A percentile compares a stretch with the other conserved stretches of the same genome.
Conservation (phyloP, 1,140 invertebrate species). For the Parasteatoda tepidariorum region DNA sequence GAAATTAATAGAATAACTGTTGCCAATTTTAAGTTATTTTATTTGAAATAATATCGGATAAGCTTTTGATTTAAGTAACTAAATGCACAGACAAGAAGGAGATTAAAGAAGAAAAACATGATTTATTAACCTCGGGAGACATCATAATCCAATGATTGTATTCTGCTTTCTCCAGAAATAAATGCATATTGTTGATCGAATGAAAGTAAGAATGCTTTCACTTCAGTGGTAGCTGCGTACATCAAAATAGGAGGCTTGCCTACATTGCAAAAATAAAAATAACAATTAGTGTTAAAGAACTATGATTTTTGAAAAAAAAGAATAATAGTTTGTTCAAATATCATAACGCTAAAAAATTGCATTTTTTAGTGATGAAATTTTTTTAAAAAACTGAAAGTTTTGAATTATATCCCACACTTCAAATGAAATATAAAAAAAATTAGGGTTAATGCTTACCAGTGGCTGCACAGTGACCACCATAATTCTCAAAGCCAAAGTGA, state of each 20-base stretch:
- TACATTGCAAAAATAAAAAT: conserved; percentile 20
- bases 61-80: no score
- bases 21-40: no score
- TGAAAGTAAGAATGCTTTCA: conserved; percentile 76
- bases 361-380: no score
- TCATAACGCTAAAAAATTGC: background rate
- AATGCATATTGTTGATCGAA: conserved; percentile 71
- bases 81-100: no score
- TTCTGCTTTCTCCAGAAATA: conserved; percentile 83
- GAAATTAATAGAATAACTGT: no score
- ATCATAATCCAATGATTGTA: conserved; percentile 89
- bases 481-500: conserved; percentile 79
- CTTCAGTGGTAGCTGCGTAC: conserved; percentile 83
- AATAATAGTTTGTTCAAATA: background rate
- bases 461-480: conserved; percentile 62
- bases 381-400: background rate
- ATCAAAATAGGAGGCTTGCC: conserved; percentile 60
- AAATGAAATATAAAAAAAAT: conserved; percentile 65
- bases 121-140: conserved; percentile 70
- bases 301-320: background rate
- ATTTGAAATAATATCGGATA: no score
- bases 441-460: conserved; percentile 76
- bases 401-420: background rate
- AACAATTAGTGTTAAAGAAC: background rate
- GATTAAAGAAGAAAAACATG: background rate